Percentiles rank a stretch among this genome's conserved stretches.
Conservation (phyloP, 2,888 invertebrate genomes). For the Drosophila mercatorum region DNA sequence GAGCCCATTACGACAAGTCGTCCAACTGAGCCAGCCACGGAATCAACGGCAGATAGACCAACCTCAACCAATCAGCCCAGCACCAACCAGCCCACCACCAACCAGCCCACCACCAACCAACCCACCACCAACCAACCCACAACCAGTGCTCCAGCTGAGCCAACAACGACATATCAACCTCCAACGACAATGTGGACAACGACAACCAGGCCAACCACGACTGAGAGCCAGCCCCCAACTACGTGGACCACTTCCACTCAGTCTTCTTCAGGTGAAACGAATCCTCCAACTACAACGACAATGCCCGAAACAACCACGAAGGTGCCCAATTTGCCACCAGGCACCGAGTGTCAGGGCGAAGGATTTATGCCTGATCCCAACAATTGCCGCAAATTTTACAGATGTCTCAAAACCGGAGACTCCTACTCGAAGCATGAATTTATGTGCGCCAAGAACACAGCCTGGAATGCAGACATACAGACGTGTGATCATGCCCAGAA, state of each 20-base stretch:
- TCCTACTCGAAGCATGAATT: constrained; percentile 85
- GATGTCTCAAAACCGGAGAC: constrained; percentile 86
- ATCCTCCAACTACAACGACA: constrained; percentile 57
- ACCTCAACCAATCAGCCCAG: constrained; percentile 11
- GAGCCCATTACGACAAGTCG: constrained; percentile 25
- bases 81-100: constrained; percentile 9
- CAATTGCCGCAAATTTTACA: constrained; percentile 87
- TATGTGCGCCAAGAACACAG: constrained; percentile 88
- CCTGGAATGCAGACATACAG: constrained; percentile 88
- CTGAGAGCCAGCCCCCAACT: constrained; percentile 22
- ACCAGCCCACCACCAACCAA: constrained; percentile 4
- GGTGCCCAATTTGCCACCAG: constrained; percentile 79
- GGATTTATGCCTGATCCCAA: constrained; percentile 88
- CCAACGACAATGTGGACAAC: constrained; percentile 23
- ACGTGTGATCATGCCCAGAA: constrained; percentile 86
- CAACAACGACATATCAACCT: constrained; percentile 24
- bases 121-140: constrained; percentile 14
- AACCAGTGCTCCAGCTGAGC: constrained; percentile 11
- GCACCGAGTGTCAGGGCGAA: constrained; percentile 85
- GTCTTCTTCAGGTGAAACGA: constrained; percentile 21
- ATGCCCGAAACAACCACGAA: constrained; percentile 60
- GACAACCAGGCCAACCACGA: constrained; percentile 32
- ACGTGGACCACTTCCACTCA: constrained; percentile 23
- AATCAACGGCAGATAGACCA: constrained; percentile 23
- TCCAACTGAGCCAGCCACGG: constrained; percentile 23